A percentile compares a stretch with the other conserved stretches of the same genome.
Evolutionary conservation across 2,113 vertebrate species (phyloP).

Genomic region (Aegithalos caudatus): DNA sequence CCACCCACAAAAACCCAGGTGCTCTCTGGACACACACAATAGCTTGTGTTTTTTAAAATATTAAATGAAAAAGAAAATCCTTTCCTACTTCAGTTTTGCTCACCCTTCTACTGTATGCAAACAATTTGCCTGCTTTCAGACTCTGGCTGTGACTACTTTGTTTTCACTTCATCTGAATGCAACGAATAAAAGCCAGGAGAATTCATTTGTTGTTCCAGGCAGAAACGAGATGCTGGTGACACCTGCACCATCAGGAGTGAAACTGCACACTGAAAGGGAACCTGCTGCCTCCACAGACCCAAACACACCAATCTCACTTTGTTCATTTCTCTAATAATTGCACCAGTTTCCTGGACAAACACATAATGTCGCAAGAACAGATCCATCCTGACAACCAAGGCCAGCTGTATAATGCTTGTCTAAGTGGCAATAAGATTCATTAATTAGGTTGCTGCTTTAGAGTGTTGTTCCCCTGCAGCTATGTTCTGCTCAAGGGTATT

Average conservation of each 20-base stretch:
- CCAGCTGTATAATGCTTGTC: slow-evolving; percentile 14
- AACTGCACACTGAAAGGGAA: neutral
- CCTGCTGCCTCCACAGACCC: neutral
- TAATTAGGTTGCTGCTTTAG: slow-evolving; percentile 52
- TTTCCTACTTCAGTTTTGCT: neutral
- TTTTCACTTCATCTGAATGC: neutral
- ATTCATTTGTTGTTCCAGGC: fast-evolving
- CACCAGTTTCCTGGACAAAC: neutral
- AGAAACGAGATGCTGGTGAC: neutral
- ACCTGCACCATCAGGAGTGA: neutral
- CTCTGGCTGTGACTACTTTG: neutral
- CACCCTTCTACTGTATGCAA: neutral
- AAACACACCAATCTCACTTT: neutral
- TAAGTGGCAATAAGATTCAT: slow-evolving; percentile 48
- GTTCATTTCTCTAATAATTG: neutral
- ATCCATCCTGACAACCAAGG: slow-evolving; percentile 31
- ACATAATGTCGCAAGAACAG: neutral
- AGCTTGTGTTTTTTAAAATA: neutral
- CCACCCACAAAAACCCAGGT: neutral
- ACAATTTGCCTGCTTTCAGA: neutral
- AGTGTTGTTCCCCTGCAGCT: slow-evolving; percentile 46
- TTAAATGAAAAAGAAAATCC: neutral
- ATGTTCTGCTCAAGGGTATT: slow-evolving; percentile 58
- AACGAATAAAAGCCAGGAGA: neutral
- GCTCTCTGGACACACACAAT: neutral